Evolutionary conservation across 2,113 vertebrate species (phyloP), one percentile per base, ranked within the genome.

Genomic region (Gavialis gangeticus): DNA sequence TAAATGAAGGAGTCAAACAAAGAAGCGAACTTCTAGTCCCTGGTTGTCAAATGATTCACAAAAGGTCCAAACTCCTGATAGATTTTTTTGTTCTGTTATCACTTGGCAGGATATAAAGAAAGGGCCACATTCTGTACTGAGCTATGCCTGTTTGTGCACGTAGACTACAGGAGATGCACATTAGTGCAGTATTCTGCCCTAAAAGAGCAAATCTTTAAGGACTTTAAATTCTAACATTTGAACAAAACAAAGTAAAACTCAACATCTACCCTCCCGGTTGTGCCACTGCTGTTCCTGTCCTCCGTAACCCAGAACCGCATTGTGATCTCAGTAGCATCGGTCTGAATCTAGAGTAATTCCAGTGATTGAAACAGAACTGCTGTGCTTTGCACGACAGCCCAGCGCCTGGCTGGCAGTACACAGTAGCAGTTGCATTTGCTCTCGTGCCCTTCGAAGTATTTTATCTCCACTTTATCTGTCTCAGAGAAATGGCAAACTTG

Each of bases 21-120:
- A 78, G 75, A 97, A 96, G 96, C 94, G 90, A 96, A 95, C 95
- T 94, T 96, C 95, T 88, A 95, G 92, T 92, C 89, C 95, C 95
- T 63, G 93, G 71, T 90, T 94, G 95, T 97, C 95, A 96, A 93
- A 95, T 80, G 80, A 75, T 91, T 94, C 88, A 96, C 93, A 95
- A 95, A 96, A 95, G 94, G 78, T 87, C 87, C 80, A 84, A 92
- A 90, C 12, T 75, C 85, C 94, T 82, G 79, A 58, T 86, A 46
- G 46, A 46, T 46, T 87, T 93, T 93, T 94, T 95, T 95, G 87
- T 95, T 82, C 95, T 67, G 91, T 95, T 96, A 92, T 91, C 95
- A 94, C 95, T 93, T 95, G 95, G 95, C 95, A 95, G 84, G 81
- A 83, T 85, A 93, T 79, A 91, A 90, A 91, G 93, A 96, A 96